phyloP scores from a whole-genome alignment of 2,888 invertebrate genomes.

The Adelphocoris suturalis region DNA sequence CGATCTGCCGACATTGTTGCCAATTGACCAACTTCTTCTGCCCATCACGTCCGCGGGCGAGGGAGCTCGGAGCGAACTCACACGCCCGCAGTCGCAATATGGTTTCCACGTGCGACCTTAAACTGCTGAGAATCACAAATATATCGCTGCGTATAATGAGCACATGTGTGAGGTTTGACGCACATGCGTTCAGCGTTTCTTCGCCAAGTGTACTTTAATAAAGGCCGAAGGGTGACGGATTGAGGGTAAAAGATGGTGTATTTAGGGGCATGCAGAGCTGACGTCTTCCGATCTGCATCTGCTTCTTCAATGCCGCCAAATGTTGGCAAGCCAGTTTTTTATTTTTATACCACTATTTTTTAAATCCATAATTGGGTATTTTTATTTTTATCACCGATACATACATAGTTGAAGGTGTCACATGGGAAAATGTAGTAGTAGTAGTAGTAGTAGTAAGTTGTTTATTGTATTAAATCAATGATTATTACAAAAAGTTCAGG shows the following conservation, averaged over 20 bases:
- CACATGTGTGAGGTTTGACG: constrained; percentile 28
- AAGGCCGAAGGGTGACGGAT: background rate
- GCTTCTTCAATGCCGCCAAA: background rate
- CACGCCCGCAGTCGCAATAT: constrained; percentile 38
- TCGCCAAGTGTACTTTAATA: background rate
- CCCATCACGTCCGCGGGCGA: background rate
- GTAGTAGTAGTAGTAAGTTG: no score
- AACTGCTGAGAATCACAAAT: constrained; percentile 57
- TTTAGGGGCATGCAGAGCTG: background rate
- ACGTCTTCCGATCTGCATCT: constrained; percentile 1
- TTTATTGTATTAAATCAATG: no score
- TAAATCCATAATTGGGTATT: no score
- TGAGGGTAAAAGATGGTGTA: background rate
- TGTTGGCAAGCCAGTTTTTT: no score
- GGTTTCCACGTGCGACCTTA: constrained; percentile 61
- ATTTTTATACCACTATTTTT: no score
- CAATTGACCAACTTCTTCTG: constrained; percentile 47
- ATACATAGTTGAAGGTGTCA: no score
- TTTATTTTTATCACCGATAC: no score
- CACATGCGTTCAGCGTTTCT: constrained; percentile 42
- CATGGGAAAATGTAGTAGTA: no score
- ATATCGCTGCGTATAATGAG: constrained; percentile 26
- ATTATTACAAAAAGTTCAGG: no score
- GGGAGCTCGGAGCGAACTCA: constrained; percentile 12
- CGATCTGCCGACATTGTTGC: constrained; percentile 44